Evolutionary conservation across 2,113 vertebrate species (phyloP).

Genomic region (Mus spicilegus): DNA sequence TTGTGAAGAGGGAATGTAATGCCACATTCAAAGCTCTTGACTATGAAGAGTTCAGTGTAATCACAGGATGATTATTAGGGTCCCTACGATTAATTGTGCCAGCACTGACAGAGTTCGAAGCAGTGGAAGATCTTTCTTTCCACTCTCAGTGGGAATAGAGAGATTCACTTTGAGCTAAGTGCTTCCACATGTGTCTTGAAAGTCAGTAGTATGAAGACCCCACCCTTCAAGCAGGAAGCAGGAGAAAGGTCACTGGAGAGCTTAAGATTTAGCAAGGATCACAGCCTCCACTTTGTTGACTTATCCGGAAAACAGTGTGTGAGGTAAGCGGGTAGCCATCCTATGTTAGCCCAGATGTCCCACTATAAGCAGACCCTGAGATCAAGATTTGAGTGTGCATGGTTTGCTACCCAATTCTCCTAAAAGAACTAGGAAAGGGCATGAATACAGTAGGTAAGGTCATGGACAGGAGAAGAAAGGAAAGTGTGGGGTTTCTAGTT

Average conservation of each 20-base stretch:
- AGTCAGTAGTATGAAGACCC: neutral
- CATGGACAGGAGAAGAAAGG: neutral
- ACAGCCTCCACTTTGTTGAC: conserved; percentile 9
- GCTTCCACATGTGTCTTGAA: neutral
- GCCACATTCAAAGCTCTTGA: neutral
- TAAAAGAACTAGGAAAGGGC: neutral
- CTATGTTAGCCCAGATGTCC: neutral
- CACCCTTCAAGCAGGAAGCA: conserved; percentile 26
- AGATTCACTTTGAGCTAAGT: neutral
- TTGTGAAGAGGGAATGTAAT: conserved; percentile 4
- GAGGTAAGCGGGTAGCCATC: neutral
- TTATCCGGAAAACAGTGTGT: neutral
- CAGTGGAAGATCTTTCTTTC: conserved; percentile 20
- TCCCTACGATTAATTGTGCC: neutral
- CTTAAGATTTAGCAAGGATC: neutral
- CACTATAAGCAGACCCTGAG: conserved; percentile 10
- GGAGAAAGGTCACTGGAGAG: neutral
- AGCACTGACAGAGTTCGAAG: conserved; percentile 20
- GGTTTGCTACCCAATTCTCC: neutral
- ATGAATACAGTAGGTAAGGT: neutral
- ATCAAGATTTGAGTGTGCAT: neutral
- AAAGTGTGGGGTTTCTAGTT: neutral
- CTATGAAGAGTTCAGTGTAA: neutral
- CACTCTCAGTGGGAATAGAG: neutral
- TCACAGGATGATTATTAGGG: neutral